These are phyloP conservation scores for Megalonaias nervosa DNA, from an alignment of 1,140 invertebrate species.

Conservation along the genomic window DNA sequence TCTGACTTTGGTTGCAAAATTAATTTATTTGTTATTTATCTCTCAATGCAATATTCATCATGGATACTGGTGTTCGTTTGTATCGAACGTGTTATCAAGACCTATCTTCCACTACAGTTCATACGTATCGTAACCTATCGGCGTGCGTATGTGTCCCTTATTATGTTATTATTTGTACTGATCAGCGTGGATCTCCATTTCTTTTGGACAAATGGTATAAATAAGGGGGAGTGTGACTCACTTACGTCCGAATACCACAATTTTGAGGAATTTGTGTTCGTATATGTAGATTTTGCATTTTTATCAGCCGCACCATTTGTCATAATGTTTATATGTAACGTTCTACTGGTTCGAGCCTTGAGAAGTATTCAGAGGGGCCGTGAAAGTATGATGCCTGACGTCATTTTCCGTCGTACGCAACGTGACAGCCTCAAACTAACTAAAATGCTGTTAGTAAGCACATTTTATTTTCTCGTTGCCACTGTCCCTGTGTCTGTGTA, in stretches of 20 bases:
- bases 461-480: constrained; percentile 50
- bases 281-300: constrained; percentile 50
- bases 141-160: constrained; percentile 18
- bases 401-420: constrained; percentile 3
- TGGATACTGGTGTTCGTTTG: constrained; percentile 59
- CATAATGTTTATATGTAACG: constrained; percentile 47
- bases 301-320: constrained; percentile 42
- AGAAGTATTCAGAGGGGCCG: constrained; percentile 9
- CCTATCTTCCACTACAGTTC: constrained; percentile 45
- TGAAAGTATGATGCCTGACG: constrained; percentile 13
- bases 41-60: constrained; percentile 53
- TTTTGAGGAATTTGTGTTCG: constrained; percentile 50
- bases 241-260: constrained; percentile 28
- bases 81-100: constrained; percentile 50
- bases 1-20: constrained; percentile 45
- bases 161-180: constrained; percentile 38
- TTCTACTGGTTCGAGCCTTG: constrained; percentile 36
- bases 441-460: constrained; percentile 48
- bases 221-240: constrained; percentile 14
- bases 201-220: constrained; percentile 51
- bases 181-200: constrained; percentile 46
- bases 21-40: constrained; percentile 53
- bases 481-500: constrained; percentile 53
- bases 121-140: constrained; percentile 34
- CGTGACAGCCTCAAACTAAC: constrained; percentile 41